Evolutionary conservation across 2,888 invertebrate species (phyloP).

Genomic region (Cylloceria caligata): DNA sequence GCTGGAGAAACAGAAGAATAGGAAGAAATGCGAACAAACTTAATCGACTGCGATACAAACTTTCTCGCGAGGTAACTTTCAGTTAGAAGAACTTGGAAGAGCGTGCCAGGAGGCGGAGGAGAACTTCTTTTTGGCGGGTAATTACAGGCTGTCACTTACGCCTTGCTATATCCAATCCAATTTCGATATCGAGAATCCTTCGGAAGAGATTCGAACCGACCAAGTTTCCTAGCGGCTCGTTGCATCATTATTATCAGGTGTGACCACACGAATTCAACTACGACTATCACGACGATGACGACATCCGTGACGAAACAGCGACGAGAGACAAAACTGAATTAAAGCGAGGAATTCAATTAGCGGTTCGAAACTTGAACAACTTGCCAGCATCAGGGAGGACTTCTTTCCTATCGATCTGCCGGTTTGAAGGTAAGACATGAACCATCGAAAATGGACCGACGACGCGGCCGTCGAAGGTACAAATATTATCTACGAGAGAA

Average conservation of each 20-base stretch:
- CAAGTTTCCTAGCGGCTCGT: constrained; percentile 46
- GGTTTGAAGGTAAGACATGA: neutral
- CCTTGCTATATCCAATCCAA: constrained; percentile 37
- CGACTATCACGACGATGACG: constrained; percentile 62
- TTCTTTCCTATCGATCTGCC: constrained; percentile 24
- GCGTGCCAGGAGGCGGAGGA: constrained; percentile 4
- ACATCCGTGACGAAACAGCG: constrained; percentile 66
- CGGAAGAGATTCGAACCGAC: constrained; percentile 49
- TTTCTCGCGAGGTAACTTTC: constrained; percentile 27
- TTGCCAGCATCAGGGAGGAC: constrained; percentile 37
- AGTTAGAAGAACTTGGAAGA: constrained; percentile 42
- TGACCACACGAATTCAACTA: constrained; percentile 53
- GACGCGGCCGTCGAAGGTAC: constrained; percentile 26
- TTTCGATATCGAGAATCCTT: constrained; percentile 62
- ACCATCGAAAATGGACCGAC: constrained; percentile 4
- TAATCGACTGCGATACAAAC: constrained; percentile 56
- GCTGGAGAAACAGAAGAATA: constrained; percentile 14
- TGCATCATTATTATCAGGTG: constrained; percentile 47
- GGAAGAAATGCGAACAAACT: constrained; percentile 49
- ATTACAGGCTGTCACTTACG: constrained; percentile 67
- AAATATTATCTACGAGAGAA: neutral
- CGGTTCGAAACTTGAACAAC: constrained; percentile 55
- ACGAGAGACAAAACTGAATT: constrained; percentile 71
- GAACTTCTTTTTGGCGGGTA: constrained; percentile 66
- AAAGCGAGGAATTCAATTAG: constrained; percentile 73